Evolutionary conservation across 2,888 invertebrate species (phyloP).

Genomic region (Leptodirus hochenwartii): DNA sequence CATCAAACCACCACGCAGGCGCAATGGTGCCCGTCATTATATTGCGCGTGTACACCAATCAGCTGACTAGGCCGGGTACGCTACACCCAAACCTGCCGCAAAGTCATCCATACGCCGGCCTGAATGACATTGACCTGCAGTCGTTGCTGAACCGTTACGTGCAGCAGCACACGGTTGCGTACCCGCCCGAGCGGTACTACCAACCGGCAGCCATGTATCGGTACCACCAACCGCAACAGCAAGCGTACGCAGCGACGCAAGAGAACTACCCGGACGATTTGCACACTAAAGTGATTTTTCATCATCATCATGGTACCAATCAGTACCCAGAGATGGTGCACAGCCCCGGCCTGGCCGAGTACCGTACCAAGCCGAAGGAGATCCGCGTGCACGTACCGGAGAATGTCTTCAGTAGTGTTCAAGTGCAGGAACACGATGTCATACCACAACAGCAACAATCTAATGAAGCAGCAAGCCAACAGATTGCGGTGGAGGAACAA

Average conservation of each 20-base stretch:
- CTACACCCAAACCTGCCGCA: conserved; percentile 37
- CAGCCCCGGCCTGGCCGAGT: neutral
- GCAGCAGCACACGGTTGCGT: conserved; percentile 17
- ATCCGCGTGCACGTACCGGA: conserved; percentile 11
- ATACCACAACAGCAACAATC: conserved; percentile 8
- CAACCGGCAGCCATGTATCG: conserved; percentile 17
- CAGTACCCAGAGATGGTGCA: too few species aligned
- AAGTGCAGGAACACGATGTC: conserved; percentile 10
- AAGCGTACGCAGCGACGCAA: conserved; percentile 19
- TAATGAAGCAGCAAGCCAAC: too few species aligned
- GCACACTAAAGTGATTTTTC: conserved; percentile 37
- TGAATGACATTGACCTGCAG: conserved; percentile 37
- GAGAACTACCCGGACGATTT: conserved; percentile 39
- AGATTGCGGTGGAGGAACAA: too few species aligned
- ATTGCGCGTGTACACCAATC: conserved; percentile 36
- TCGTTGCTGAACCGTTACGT: conserved; percentile 34
- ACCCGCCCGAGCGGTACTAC: conserved; percentile 6
- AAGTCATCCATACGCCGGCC: conserved; percentile 32
- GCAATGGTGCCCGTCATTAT: conserved; percentile 34
- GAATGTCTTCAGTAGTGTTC: conserved; percentile 11
- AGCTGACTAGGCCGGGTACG: conserved; percentile 33
- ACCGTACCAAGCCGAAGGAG: conserved; percentile 7
- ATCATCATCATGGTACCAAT: too few species aligned
- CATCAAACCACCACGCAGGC: conserved; percentile 26
- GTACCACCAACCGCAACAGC: conserved; percentile 10